These are phyloP conservation scores for Brachypalpus laphriformis DNA, from an alignment of 2,888 invertebrate genomes.

Conservation along the genomic window DNA sequence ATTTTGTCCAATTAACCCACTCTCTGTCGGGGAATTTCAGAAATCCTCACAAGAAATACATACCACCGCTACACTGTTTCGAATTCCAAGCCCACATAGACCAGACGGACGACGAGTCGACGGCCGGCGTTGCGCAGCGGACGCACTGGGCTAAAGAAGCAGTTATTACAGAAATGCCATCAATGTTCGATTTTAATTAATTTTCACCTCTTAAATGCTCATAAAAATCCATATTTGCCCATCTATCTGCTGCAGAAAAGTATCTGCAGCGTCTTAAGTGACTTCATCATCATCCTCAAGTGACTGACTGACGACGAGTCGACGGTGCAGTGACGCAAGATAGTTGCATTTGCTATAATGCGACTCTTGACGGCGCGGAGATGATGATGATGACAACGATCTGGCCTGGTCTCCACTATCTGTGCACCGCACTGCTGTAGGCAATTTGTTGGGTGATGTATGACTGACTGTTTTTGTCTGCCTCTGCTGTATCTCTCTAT, in stretches of 20 bases:
- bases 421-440: slow-evolving; percentile 30
- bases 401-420: slow-evolving; percentile 23
- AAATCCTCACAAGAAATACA: slow-evolving; percentile 25
- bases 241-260: slow-evolving; percentile 1
- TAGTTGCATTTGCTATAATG: slow-evolving; percentile 19
- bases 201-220: slow-evolving; percentile 73
- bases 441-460: slow-evolving; percentile 74
- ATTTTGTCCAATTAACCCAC: slow-evolving; percentile 60
- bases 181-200: slow-evolving; percentile 69
- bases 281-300: slow-evolving; percentile 44
- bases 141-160: not conserved
- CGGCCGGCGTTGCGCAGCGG: not conserved
- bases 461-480: slow-evolving; percentile 70
- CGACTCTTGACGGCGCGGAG: not conserved
- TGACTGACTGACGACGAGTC: slow-evolving; percentile 4
- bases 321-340: slow-evolving; percentile 56
- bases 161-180: slow-evolving; percentile 64
- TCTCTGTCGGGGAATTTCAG: slow-evolving; percentile 33
- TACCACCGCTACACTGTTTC: slow-evolving; percentile 34
- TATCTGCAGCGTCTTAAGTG: slow-evolving; percentile 14
- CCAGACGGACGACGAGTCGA: not conserved
- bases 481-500: slow-evolving; percentile 53
- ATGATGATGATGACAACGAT: slow-evolving; percentile 66
- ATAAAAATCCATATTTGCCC: slow-evolving; percentile 72
- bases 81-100: slow-evolving; percentile 23